Evolutionary conservation across 2,797 vertebrate genomes (phyloP).

Genomic region (Benthosema pterotum): DNA sequence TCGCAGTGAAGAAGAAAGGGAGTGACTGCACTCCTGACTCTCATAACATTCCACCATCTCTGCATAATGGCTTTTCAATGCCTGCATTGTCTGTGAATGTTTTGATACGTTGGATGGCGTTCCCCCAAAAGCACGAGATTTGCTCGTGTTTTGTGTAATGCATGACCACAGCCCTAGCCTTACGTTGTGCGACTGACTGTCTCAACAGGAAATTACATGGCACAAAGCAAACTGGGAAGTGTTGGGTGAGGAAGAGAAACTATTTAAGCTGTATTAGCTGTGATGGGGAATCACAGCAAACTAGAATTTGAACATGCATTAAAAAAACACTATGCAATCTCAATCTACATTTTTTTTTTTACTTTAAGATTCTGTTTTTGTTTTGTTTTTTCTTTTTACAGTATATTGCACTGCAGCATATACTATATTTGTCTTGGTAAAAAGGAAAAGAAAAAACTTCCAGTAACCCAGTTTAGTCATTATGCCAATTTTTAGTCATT

Average conservation of each 20-base stretch:
- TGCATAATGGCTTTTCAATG: conserved; percentile 10
- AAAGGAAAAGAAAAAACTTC: no score
- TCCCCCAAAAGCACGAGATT: conserved; percentile 49
- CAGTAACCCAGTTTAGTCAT: no score
- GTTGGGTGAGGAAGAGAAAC: conserved; percentile 29
- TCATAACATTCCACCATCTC: not conserved
- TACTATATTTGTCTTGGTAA: no score
- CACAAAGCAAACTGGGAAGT: conserved; percentile 29
- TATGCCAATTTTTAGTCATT: no score
- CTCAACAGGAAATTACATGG: conserved; percentile 65
- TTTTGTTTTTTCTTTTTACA: no score
- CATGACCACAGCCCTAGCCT: conserved; percentile 37
- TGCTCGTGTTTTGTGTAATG: conserved; percentile 44
- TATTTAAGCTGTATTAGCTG: conserved; percentile 38
- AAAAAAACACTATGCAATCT: conserved; percentile 49
- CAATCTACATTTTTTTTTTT: conserved; percentile 13
- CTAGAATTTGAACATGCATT: conserved; percentile 38
- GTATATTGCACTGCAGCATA: no score
- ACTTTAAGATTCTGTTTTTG: conserved; percentile 6
- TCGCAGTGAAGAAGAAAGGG: not conserved
- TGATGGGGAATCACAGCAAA: conserved; percentile 37
- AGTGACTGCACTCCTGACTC: conserved; percentile 3
- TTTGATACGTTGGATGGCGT: conserved; percentile 22
- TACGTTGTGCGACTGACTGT: conserved; percentile 40
- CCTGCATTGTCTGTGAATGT: not conserved